Evolutionary conservation across 2,888 invertebrate genomes (phyloP), one percentile per base, ranked within the genome.

Genomic region (Mythimna pallens): DNA sequence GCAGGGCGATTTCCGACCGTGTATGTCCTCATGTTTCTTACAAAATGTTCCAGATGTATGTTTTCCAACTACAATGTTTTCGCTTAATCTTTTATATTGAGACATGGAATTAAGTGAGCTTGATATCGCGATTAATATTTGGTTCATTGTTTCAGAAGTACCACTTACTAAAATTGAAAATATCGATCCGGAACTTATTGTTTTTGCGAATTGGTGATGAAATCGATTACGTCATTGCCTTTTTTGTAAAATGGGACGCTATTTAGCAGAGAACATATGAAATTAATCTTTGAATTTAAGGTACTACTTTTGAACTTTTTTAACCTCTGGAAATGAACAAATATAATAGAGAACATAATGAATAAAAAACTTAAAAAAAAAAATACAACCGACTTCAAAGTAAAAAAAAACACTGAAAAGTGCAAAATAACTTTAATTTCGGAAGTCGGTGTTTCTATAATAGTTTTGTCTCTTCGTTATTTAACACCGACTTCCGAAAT

Each of bases 161-260:
- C 73, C 76, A 65, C 64, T 73, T 77, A 34, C 61, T 54, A 25
- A 68, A 58, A 84, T 83, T 81, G 73, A 70, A 84, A 80, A 74
- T 78, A 78, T 81, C 72, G 82, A 78, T 70, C 64, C 25, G 50
- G 17, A 69, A 68, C 63, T 73, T 72, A 65, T 73, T 70, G 73
- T 72, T 68, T 40, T 40, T 8, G 43, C 25, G 34, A 71, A 55
- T 40, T 65, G 20, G 54, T 59, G 57, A 71, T 74, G 50, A 36
- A 62, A 80, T 80, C 54, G 50, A 57, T 66, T 54, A 76, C 43
- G 40, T 40, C 20, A 65, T 64, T 62, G 57, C 40, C 3, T 22
- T 30, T 77, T 65, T 34, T 43, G 30, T 52, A 10, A 6, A 57
- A 14, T 65, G 62, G 6, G 17, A n/a, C 0, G 25, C 5, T 54